phyloP scores from a whole-genome alignment of 2,113 vertebrate genomes.

The Crotalus horridus region DNA sequence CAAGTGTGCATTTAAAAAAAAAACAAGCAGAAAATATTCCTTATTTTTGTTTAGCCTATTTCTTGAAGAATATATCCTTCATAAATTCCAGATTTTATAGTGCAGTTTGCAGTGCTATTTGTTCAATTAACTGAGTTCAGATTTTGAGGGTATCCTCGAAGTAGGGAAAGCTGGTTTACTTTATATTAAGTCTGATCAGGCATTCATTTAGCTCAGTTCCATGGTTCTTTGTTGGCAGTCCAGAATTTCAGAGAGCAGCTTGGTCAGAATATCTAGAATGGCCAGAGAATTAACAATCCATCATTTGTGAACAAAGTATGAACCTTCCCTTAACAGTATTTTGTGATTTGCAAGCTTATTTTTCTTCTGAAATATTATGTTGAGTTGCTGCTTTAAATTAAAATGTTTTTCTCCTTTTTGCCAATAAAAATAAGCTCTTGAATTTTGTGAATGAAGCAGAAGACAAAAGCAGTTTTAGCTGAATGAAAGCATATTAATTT shows the following conservation, averaged over 20 bases:
- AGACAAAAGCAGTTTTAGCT: not conserved
- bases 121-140: not conserved
- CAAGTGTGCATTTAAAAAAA: not conserved
- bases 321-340: not conserved
- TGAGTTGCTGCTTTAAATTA: not conserved
- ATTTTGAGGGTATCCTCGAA: not conserved
- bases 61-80: not conserved
- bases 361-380: not conserved
- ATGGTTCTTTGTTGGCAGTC: not conserved
- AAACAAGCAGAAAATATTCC: not conserved
- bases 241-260: not conserved
- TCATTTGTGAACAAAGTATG: not conserved
- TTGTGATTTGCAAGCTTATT: not conserved
- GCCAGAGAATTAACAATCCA: not conserved
- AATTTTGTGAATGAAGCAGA: not conserved
- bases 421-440: not conserved
- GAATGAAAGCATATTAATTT: not conserved
- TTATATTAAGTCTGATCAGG: not conserved
- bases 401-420: not conserved
- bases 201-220: not conserved
- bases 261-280: not conserved
- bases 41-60: not conserved
- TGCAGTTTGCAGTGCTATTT: not conserved
- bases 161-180: not conserved
- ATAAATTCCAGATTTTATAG: not conserved